Percentiles rank a stretch among this genome's conserved stretches.
Conservation (phyloP, 1,140 invertebrate genomes). For the Aphelenchoides fujianensis region DNA sequence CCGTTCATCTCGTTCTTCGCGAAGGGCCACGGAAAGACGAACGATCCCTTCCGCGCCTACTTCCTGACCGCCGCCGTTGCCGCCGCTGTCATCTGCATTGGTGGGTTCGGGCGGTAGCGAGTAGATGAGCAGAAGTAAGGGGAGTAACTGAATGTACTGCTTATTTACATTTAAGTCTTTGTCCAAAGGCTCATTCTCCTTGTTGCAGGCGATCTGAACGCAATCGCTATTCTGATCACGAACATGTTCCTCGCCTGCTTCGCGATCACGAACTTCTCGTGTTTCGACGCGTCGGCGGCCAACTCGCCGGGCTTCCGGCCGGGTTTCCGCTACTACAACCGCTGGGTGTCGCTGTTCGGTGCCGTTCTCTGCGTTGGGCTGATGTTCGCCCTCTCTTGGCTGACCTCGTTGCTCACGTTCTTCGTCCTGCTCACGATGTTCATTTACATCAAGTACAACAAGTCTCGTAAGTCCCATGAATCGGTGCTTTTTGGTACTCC, state of each 20-base stretch:
- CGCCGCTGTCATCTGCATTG: conserved; percentile 44
- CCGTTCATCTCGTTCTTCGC: conserved; percentile 64
- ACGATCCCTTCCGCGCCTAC: conserved; percentile 64
- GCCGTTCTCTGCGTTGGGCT: conserved; percentile 81
- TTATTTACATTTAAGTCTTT: no score
- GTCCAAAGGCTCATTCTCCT: no score
- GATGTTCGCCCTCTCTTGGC: conserved; percentile 74
- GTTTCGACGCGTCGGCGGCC: conserved; percentile 73
- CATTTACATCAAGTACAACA: conserved; percentile 80
- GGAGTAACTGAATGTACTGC: no score
- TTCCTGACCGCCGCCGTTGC: conserved; percentile 63
- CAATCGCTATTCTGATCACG: conserved; percentile 86
- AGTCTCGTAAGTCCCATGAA: no score
- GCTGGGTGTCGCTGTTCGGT: conserved; percentile 82
- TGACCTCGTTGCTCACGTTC: conserved; percentile 49
- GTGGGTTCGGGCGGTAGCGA: conserved; percentile 31
- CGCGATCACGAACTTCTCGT: conserved; percentile 91
- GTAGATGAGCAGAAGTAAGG: no score
- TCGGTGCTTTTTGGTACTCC: no score
- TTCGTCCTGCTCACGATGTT: conserved; percentile 68
- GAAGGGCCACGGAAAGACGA: conserved; percentile 63
- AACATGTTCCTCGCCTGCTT: conserved; percentile 94
- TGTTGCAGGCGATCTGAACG: conserved; percentile 69
- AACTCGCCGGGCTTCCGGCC: conserved; percentile 66
- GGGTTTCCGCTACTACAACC: conserved; percentile 79